These are phyloP conservation scores for Calliphora vicina DNA, from an alignment of 1,140 invertebrate genomes.

Conservation along the genomic window DNA sequence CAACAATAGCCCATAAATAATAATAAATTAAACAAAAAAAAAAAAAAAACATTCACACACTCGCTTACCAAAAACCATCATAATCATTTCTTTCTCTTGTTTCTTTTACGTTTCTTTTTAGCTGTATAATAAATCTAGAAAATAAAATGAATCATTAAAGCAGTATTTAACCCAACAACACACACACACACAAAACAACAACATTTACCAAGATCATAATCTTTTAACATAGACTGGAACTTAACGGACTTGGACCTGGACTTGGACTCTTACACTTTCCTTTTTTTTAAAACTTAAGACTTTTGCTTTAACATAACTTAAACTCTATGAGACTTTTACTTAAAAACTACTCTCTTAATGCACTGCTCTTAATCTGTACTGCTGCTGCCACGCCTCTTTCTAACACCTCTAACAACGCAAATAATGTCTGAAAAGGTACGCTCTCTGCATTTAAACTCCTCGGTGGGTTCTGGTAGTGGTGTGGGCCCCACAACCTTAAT, in stretches of 20 bases:
- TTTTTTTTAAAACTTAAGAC: neutral
- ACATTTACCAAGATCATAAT: neutral
- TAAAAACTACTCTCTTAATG: neutral
- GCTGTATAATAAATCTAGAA: neutral
- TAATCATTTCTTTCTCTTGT: neutral
- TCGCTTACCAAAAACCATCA: neutral
- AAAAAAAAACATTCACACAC: neutral
- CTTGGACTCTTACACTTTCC: too few species aligned
- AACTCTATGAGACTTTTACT: neutral
- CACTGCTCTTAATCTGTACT: neutral
- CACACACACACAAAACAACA: neutral
- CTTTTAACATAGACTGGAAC: neutral
- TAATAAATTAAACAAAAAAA: neutral
- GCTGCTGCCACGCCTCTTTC: neutral
- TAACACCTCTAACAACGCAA: neutral
- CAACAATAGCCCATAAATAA: neutral
- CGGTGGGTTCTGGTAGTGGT: neutral
- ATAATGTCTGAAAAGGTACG: conserved; percentile 41
- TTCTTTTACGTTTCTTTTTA: neutral
- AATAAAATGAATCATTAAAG: neutral
- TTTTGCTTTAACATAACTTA: neutral
- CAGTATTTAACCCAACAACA: neutral
- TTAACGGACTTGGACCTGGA: neutral
- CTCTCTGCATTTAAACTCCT: conserved; percentile 29
- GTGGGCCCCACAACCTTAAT: conserved; percentile 27